Conservation (phyloP, 2,797 vertebrate genomes). For the Sebastes matsubarae region DNA sequence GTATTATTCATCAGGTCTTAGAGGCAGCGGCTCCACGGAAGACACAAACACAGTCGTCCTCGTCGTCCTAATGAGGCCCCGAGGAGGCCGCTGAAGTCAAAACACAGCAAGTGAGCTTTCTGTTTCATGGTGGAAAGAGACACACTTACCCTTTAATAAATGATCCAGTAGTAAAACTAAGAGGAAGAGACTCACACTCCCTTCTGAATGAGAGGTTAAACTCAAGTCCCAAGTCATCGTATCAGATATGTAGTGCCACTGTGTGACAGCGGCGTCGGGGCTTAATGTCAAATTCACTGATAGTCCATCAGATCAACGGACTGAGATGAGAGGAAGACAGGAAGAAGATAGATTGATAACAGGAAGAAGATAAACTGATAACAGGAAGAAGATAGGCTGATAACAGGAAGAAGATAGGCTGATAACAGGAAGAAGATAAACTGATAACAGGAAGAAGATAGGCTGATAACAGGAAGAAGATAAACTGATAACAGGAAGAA, state of each 20-base stretch:
- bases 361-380: not conserved
- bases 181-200: not conserved
- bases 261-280: not conserved
- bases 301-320: not conserved
- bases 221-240: not conserved
- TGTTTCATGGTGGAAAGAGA: constrained; percentile 11
- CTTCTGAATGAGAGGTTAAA: constrained; percentile 22
- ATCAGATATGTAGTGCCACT: not conserved
- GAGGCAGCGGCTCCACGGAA: constrained; percentile 20
- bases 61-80: constrained; percentile 42
- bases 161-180: constrained; percentile 16
- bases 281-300: not conserved
- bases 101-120: constrained; percentile 39
- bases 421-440: no score
- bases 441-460: no score
- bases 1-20: constrained; percentile 56
- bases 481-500: no score
- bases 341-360: not conserved
- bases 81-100: constrained; percentile 46
- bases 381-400: not conserved
- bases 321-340: not conserved
- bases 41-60: constrained; percentile 32
- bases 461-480: no score
- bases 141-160: constrained; percentile 30
- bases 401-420: not conserved